Evolutionary conservation across 2,888 invertebrate species (phyloP), one percentile per base, ranked within the genome.

Genomic region (Cosmia pyralina): DNA sequence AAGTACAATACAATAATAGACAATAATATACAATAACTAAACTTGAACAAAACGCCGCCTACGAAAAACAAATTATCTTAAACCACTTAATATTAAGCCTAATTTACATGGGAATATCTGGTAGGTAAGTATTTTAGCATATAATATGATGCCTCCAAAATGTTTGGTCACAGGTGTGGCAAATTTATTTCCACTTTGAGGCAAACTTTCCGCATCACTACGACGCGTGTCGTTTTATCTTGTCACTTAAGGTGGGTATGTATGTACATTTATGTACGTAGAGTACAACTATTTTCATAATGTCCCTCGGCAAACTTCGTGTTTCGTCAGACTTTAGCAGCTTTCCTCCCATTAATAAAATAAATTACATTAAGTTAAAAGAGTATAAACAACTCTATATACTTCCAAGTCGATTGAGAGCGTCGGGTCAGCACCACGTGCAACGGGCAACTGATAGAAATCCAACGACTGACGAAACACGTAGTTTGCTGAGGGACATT

Each of bases 111-210:
- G 72, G 8, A 69, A 71, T 71, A 52, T 44, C 71, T 52, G n/a
- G 52, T 41, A 59, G 79, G 46, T 52, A 79, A 75, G 52, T 59
- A 48, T 71, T 71, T 28, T n/a, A 75, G 52, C 72, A 59, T 60
- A 58, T 48, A 67, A 58, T 48, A 67, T 11, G 50, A 66, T 82
- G 63, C 19, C 60, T 53, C 46, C 65, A 53, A 62, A 78, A 78
- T 72, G 68, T 50, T 34, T 46, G 50, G 60, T 22, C 83, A 52
- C 83, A 80, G 83, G 79, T 80, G 83, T 46, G 44, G 57, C 57
- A 65, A 69, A 80, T 69, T 83, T 83, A 65, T 78, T 78, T 65
- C 60, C 58, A 62, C 57, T 69, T 69, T 46, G 44, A 80, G 60
- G 57, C n/a, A 62, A 72, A 83, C 53, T 71, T 68, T 57, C 48